Evolutionary conservation across 2,888 invertebrate genomes (phyloP).

Genomic region (Diarsia rubi): DNA sequence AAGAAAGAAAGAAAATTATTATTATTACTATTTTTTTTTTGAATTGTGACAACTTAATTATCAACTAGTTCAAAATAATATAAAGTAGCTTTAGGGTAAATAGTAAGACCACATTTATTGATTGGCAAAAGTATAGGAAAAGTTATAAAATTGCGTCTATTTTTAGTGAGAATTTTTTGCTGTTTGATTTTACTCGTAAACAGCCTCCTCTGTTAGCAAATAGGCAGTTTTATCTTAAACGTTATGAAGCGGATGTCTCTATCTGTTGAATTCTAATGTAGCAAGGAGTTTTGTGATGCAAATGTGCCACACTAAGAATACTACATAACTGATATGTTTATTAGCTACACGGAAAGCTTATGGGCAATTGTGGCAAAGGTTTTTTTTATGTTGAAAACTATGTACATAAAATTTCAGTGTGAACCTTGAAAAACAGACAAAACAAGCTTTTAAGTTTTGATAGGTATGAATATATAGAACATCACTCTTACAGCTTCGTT

Average conservation of each 20-base stretch:
- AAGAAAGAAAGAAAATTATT: too few species aligned
- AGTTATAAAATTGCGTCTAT: background rate
- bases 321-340: constrained; percentile 26
- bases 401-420: background rate
- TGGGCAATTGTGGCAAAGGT: background rate
- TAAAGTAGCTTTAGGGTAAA: background rate
- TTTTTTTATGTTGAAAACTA: background rate
- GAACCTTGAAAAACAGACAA: background rate
- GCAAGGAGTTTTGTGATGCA: constrained; percentile 39
- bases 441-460: background rate
- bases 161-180: background rate
- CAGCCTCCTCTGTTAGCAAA: background rate
- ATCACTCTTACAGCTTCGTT: background rate
- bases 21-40: too few species aligned
- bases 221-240: constrained; percentile 11
- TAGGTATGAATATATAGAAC: background rate
- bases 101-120: background rate
- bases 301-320: constrained; percentile 32
- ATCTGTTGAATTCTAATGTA: constrained; percentile 47
- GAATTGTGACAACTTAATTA: too few species aligned
- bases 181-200: background rate
- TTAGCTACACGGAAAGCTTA: background rate
- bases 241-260: constrained; percentile 48
- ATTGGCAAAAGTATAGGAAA: background rate
- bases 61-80: background rate